Percentiles rank a stretch among this genome's conserved stretches.
Conservation (phyloP, 2,797 vertebrate species). For the Acrocephalus scirpaceus region DNA sequence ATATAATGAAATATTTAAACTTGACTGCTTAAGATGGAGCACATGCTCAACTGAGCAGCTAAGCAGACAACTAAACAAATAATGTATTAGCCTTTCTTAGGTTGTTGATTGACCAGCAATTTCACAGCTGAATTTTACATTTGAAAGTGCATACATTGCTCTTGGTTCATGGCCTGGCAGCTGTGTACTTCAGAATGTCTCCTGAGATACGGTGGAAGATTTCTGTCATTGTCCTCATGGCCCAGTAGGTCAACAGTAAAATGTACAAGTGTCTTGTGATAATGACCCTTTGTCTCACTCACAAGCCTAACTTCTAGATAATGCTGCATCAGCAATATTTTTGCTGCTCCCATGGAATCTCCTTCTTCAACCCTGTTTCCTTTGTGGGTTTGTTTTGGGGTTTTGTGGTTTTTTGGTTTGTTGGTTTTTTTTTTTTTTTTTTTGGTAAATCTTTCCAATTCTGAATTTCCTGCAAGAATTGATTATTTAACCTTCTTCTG, state of each 20-base stretch:
- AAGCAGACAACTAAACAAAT: background rate
- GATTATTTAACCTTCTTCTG: background rate
- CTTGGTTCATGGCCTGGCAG: background rate
- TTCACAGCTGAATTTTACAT: background rate
- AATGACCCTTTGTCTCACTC: background rate
- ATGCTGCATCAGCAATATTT: background rate
- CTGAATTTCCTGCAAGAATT: background rate
- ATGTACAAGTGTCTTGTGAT: background rate
- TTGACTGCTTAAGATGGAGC: background rate
- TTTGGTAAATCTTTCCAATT: background rate
- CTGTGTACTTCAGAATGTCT: background rate
- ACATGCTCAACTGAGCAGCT: background rate
- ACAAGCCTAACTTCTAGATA: background rate
- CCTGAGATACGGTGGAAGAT: background rate
- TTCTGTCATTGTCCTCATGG: background rate
- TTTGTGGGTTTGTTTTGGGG: background rate
- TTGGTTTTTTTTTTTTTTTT: background rate
- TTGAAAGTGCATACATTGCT: background rate
- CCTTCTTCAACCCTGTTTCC: background rate
- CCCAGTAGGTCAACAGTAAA: background rate
- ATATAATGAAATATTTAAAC: constrained; percentile 2
- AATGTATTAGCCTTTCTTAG: background rate
- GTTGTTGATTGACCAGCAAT: background rate
- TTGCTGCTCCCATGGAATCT: background rate
- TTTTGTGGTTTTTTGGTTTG: too few species aligned